Evolutionary conservation across 2,113 vertebrate genomes (phyloP).

Genomic region (Proteles cristata): DNA sequence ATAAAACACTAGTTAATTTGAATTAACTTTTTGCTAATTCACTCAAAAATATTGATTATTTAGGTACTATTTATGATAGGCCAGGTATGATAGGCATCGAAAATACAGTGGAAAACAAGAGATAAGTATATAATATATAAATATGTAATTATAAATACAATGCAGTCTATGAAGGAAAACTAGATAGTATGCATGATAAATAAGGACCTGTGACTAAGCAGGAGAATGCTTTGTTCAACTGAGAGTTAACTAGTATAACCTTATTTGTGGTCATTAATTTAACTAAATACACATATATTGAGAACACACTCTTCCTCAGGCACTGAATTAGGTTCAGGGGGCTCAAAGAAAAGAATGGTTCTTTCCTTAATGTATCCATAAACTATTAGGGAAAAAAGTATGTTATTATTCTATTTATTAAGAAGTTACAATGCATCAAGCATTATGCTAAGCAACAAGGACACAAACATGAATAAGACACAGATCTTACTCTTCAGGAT

Average conservation of each 20-base stretch:
- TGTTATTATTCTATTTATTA: neutral
- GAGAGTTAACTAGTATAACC: neutral
- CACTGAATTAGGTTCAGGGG: neutral
- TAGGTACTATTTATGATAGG: neutral
- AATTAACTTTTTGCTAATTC: neutral
- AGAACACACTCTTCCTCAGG: neutral
- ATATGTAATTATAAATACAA: neutral
- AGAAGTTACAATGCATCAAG: neutral
- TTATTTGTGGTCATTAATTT: neutral
- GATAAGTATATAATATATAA: neutral
- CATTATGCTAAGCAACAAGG: neutral
- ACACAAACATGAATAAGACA: neutral
- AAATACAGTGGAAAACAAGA: neutral
- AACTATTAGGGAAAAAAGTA: neutral
- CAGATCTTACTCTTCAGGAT: neutral
- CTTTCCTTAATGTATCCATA: neutral
- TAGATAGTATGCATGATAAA: neutral
- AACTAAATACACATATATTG: neutral
- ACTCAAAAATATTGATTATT: neutral
- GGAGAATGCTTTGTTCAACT: neutral
- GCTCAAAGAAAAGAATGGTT: neutral
- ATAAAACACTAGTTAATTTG: neutral
- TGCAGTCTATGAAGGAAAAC: neutral
- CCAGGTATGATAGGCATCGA: neutral
- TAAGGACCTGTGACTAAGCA: neutral